phyloP scores from a whole-genome alignment of 2,888 invertebrate species.

The Dexiosoma caninum region DNA sequence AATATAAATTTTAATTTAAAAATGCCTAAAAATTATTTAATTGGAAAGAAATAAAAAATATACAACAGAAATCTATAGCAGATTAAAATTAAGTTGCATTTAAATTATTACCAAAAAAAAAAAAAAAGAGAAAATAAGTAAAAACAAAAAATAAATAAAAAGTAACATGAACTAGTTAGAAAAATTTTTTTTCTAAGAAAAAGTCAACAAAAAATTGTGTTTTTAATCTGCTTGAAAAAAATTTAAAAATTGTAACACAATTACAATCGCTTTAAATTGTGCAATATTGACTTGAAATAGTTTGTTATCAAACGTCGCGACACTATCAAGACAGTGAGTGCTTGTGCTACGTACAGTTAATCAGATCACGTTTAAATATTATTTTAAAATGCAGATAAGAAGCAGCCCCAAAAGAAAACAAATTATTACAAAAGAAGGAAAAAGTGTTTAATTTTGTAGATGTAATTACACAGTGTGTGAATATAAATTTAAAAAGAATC shows the following conservation, averaged over 20 bases:
- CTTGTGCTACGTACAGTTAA: slow-evolving; percentile 37
- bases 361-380: slow-evolving; percentile 9
- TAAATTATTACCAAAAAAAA: too few relatives aligned
- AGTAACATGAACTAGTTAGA: neutral
- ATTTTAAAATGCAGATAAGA: slow-evolving; percentile 18
- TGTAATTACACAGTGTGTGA: neutral
- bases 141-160: neutral
- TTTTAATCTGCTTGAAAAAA: neutral
- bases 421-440: neutral
- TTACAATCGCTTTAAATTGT: neutral
- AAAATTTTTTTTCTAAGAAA: neutral
- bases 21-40: neutral
- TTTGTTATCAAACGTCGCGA: slow-evolving; percentile 13
- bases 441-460: neutral
- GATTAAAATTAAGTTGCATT: neutral
- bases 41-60: too few relatives aligned
- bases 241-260: neutral
- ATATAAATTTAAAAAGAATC: neutral
- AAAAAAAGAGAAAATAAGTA: too few relatives aligned
- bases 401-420: neutral
- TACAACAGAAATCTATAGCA: too few relatives aligned
- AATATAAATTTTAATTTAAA: neutral
- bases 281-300: neutral
- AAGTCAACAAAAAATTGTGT: neutral
- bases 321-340: slow-evolving; percentile 37